Conservation (phyloP, 2,113 vertebrate genomes). For the Oncorhynchus tshawytscha region DNA sequence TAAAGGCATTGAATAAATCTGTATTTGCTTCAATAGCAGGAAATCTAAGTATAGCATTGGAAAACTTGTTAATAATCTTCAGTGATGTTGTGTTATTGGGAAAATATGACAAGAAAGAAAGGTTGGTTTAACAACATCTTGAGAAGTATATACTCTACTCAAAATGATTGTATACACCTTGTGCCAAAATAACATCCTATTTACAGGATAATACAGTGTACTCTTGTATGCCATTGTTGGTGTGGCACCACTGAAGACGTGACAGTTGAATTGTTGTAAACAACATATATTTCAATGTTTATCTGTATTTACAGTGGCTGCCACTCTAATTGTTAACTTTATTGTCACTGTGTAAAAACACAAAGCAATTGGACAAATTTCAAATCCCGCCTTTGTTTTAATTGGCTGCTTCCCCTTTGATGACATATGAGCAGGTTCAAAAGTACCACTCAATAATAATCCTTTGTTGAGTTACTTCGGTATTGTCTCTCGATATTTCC, state of each 20-base stretch:
- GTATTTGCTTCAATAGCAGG: too few species aligned
- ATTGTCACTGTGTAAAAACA: not conserved
- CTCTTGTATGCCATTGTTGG: not conserved
- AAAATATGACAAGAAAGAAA: too few species aligned
- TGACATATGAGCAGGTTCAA: not conserved
- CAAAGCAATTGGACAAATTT: not conserved
- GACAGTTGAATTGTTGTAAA: not conserved
- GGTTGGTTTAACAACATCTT: too few species aligned
- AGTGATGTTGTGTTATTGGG: too few species aligned
- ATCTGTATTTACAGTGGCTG: not conserved
- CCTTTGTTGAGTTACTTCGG: not conserved
- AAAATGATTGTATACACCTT: too few species aligned
- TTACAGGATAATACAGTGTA: too few species aligned
- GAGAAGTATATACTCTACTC: too few species aligned
- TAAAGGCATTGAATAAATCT: too few species aligned
- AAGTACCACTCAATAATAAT: not conserved
- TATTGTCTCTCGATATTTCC: conserved; percentile 14
- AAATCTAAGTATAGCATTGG: too few species aligned
- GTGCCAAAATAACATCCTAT: too few species aligned
- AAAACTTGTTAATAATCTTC: too few species aligned
- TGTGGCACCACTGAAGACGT: not conserved
- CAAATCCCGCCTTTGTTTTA: not conserved
- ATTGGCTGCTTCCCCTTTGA: not conserved
- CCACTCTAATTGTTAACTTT: not conserved
- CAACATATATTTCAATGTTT: not conserved